Evolutionary conservation across 2,113 vertebrate genomes (phyloP), one percentile per base, ranked within the genome.

Genomic region (Spea bombifrons): DNA sequence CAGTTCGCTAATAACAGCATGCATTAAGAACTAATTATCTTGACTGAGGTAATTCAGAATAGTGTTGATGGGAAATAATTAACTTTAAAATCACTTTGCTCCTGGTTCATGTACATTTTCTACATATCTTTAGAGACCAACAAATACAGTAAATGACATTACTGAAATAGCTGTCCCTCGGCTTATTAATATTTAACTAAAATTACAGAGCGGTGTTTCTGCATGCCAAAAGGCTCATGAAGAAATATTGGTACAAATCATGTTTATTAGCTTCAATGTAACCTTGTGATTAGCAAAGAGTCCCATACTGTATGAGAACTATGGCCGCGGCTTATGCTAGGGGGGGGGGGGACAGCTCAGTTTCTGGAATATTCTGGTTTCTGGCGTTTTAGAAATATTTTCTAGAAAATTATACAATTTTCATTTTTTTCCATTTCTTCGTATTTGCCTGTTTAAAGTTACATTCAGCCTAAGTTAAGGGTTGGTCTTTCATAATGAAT

Each of bases 161-260:
- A 53, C 6, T 55, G 76, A 79, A 79, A 79, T 79, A 65, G 48
- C 69, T 79, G 50, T 79, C 70, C 15, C 69, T 7, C 5, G 66
- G 50, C 59, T 66, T 72, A 73, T 79, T 79, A 79, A 79, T 72
- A 79, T 72, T 73, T 79, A 72, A 79, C 76, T 45, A 64, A 48
- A 65, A 66, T 73, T 17, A 71, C 76, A 65, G 6, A 15, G 66
- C 30, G 44, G 43, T 67, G 65, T 7, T 30, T 64, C 17, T 64
- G 61, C 6, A 64, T 13, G 17, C 8, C 8, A 64, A 64, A 64
- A 30, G 17, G 61, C 16, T 64, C 3, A 30, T 64, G 61, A 16
- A 64, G 61, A 30, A 59, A 59, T 59, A 59, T 12, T 9, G 12
- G 15, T 9, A 50, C 50, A 70, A 70, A 49, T 70, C 67, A n/a